These are phyloP conservation scores for Agrenia bidenticulata DNA, from an alignment of 2,888 invertebrate species.

Conservation along the genomic window DNA sequence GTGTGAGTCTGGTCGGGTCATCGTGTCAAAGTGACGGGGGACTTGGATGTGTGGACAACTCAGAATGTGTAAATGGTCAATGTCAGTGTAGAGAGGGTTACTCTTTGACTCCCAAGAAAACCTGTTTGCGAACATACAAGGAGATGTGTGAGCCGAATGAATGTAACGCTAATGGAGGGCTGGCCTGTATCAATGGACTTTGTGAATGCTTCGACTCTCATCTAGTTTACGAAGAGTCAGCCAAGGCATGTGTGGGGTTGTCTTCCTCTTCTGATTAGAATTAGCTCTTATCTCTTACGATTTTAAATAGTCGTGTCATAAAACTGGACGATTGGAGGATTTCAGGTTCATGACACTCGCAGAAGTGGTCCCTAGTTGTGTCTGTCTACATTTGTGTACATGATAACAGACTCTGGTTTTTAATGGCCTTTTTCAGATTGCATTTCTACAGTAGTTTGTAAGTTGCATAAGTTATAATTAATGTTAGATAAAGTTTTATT, in stretches of 20 bases:
- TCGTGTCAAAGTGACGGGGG: constrained; percentile 23
- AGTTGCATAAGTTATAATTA: no score
- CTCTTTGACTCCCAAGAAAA: constrained; percentile 20
- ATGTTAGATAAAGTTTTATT: no score
- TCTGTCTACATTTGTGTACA: no score
- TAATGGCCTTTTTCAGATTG: no score
- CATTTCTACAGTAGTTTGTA: no score
- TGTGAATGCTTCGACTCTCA: constrained; percentile 40
- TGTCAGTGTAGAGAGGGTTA: constrained; percentile 31
- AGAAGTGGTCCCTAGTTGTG: no score
- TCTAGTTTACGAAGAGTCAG: constrained; percentile 30
- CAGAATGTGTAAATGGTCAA: constrained; percentile 24
- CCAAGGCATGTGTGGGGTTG: constrained; percentile 31
- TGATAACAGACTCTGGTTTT: no score
- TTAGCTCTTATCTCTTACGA: no score
- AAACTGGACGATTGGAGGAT: no score
- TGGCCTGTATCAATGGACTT: constrained; percentile 31
- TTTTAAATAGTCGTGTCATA: no score
- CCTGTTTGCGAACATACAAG: constrained; percentile 31
- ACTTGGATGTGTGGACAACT: constrained; percentile 29
- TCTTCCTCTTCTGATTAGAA: constrained; percentile 24
- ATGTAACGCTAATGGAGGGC: constrained; percentile 30
- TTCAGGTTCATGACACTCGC: no score
- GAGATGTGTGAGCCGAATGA: constrained; percentile 26
- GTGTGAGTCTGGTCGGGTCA: constrained; percentile 32